Evolutionary conservation across 2,113 vertebrate species (phyloP), one percentile per base, ranked within the genome.

Genomic region (Microcebus ravelobensis): DNA sequence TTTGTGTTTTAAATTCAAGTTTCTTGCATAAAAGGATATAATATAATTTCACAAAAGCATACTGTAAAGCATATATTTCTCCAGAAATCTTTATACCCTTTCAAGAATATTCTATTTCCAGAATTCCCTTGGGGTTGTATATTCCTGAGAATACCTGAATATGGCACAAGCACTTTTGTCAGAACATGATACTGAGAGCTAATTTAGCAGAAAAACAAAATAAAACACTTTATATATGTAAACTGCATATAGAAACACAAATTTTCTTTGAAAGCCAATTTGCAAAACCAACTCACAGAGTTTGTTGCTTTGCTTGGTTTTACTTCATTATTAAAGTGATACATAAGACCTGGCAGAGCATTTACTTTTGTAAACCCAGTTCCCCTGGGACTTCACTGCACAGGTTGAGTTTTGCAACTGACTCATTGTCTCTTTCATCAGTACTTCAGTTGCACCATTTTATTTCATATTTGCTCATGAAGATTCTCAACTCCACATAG

Each of bases 1-100:
- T 87, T 74, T 92, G 50, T 85, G 27, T 42, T 88, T 95, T 36
- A 73, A 89, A 86, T 71, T 87, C 31, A 89, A 67, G 10, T 71
- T 94, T 95, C 12, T 89, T 86, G 12, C 23, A 10, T 87, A 84
- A 68, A 8, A 88, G 13, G 8, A 63, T 70, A 83, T 92, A 57
- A 88, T 52, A 61, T 31, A 10, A 65, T 73, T 87, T 83, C 36
- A 83, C 8, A 70, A 96, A 95, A 76, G 31, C n/a, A 50, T 42
- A 93, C 25, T 48, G 34, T n/a, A 68, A 91, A 74, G 76, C 9
- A 68, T 6, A 4, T 34, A 34, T 76, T 86, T 83, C 34, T 74
- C 15, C 7, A 80, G 45, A 91, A 80, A 61, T 15, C 25, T 79
- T 80, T 65, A 80, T 29, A 39, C 7, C 14, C 83, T 87, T 93